Percentiles rank a stretch among this genome's conserved stretches.
These are phyloP conservation scores for Metridium senile DNA, from an alignment of 92 coral and sea anemone genomes.

Conservation along the genomic window DNA sequence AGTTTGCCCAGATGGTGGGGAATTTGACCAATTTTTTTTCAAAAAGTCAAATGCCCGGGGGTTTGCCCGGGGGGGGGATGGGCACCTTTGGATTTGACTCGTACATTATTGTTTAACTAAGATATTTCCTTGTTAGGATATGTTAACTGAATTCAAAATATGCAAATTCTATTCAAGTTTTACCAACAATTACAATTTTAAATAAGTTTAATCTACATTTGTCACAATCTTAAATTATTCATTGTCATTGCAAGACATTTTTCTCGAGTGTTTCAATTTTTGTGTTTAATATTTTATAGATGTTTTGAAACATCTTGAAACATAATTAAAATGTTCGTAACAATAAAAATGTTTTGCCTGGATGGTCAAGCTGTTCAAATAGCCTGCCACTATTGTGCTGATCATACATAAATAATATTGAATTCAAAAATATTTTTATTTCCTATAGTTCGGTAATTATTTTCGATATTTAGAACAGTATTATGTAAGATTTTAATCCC, in stretches of 20 bases:
- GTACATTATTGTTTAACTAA: no score
- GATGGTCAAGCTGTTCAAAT: conserved; percentile 10
- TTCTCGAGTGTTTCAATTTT: neutral
- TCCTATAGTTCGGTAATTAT: neutral
- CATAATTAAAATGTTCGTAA: neutral
- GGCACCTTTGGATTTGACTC: no score
- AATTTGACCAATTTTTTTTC: no score
- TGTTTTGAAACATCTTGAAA: neutral
- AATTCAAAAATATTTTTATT: neutral
- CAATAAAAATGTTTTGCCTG: conserved; percentile 5
- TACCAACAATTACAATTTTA: no score
- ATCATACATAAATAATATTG: neutral
- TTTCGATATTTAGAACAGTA: neutral
- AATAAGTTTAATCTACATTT: no score
- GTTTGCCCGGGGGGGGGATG: no score
- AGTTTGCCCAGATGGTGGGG: no score
- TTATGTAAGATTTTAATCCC: neutral
- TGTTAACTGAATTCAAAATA: no score
- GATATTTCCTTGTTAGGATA: no score
- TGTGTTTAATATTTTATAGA: neutral
- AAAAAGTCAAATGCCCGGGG: no score
- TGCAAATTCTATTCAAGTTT: no score
- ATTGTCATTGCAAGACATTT: neutral
- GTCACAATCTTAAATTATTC: neutral
- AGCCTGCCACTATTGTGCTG: neutral